phyloP scores from a whole-genome alignment of 2,888 invertebrate genomes.

The Noctua janthe region DNA sequence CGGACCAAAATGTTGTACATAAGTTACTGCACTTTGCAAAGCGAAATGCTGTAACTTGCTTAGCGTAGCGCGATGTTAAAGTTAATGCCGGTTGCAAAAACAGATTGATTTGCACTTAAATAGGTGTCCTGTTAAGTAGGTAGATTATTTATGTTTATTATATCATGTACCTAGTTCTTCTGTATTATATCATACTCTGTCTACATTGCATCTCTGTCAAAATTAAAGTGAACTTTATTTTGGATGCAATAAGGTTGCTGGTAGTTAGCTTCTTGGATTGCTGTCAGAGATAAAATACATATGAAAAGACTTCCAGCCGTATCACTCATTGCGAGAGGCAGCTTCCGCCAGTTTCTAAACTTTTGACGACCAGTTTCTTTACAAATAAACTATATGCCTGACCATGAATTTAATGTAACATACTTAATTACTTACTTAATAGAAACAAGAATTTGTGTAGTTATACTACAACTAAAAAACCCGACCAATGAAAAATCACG shows the following conservation, averaged over 20 bases:
- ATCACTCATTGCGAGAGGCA: not conserved
- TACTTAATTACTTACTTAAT: not conserved
- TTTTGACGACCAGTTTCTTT: not conserved
- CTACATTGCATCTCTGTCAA: not conserved
- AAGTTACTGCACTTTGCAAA: not conserved
- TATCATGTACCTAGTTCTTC: not conserved
- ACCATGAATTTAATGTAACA: not conserved
- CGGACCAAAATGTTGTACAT: not conserved
- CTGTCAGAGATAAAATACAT: not conserved
- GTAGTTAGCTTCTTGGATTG: not conserved
- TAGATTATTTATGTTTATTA: slow-evolving; percentile 1
- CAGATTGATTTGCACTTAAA: slow-evolving; percentile 32
- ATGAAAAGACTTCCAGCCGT: not conserved
- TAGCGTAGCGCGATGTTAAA: slow-evolving; percentile 23
- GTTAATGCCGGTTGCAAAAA: slow-evolving; percentile 28
- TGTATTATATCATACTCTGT: not conserved
- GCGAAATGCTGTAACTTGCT: slow-evolving; percentile 18
- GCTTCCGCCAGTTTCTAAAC: not conserved
- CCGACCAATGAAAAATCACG: no score
- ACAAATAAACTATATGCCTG: rapidly evolving
- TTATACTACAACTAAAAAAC: no score
- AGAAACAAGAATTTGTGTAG: not conserved
- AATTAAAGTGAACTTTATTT: not conserved
- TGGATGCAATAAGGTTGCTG: not conserved
- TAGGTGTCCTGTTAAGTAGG: slow-evolving; percentile 11